Base-by-base conservation (phyloP, 2,113 vertebrate genomes). In the Macroglossus sobrinus region DNA sequence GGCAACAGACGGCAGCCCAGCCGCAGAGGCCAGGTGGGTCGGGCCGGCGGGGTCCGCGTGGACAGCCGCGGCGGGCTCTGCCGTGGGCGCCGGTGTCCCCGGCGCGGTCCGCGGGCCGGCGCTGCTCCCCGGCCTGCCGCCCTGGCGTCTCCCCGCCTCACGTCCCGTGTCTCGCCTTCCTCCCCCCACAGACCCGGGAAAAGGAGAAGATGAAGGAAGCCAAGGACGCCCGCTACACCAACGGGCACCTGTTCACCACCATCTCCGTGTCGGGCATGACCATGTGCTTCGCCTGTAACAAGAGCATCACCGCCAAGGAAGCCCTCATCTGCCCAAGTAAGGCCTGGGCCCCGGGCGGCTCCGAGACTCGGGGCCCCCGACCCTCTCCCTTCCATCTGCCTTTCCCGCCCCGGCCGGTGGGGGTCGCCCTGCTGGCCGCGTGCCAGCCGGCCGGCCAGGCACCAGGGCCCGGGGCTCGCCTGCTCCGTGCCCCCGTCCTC, bases 301-400 rank as follows among this genome's bases (percentile, higher is more conserved):
- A 99, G 97, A 99, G 99, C 98, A 99, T 99, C 99, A 99, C 99
- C 0, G 99, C 99, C 95, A 99, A 99, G 98, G 99, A 99, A 79
- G 99, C 99, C 0, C 99, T 99, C 24, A 99, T 99, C 98, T 99
- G 99, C 85, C 99, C 99, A 47, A 99, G 99, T 99, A 97, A 99
- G 99, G 98, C 15, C 18, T 0, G 18, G 28, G 7, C 43, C 75
- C 50, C 8, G 75, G 47, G 0, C 38, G 90, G 64, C 72, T 5
- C 43, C 68, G 74, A 28, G 89, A 40, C 47, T 50, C 0, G 2
- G 21, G 68, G 43, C n/a, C 26, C 26, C 53, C 15, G 16, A 35
- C 81, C 76, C 79, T 45, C 0, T 9, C 35, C 53, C 75, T 55
- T 21, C 81, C 30, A 4, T 43, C 66, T 30, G 76, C 45, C 72